Evolutionary conservation across 2,888 invertebrate species (phyloP), one percentile per base, ranked within the genome.

Genomic region (Amorpha juglandis): DNA sequence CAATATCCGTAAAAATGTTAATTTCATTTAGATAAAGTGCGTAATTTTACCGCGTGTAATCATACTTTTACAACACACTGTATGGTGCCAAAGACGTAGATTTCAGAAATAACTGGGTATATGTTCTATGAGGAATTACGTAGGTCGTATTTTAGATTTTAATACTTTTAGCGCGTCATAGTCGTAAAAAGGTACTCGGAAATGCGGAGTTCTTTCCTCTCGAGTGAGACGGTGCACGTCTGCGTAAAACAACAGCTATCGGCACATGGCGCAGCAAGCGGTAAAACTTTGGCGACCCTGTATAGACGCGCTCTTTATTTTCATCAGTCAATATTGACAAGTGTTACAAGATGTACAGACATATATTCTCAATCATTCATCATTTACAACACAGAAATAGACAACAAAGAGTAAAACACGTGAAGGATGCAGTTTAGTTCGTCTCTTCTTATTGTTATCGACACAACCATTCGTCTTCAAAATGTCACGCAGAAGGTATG

Each of bases 81-180:
- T 77, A 38, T 77, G 78, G 79, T 87, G 90, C 91, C 89, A 90
- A 90, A 85, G 84, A 87, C 90, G 90, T 83, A 87, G 82, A 84
- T 82, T 77, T 87, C 83, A 70, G 83, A 92, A 91, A 90, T 90
- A 88, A 79, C 87, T 84, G 83, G 82, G 84, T 83, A 81, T 78
- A 72, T 72, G 71, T 72, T 75, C 76, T 81, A 79, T 78, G 78
- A 81, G 79, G 71, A 72, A 82, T 88, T 86, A 82, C 85, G 88
- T 81, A 80, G 78, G 83, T 78, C 78, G 79, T 82, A 83, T 83
- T 87, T 87, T 79, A 78, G 77, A 74, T 72, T 73, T 77, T 70
- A 75, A 73, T 75, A 70, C 70, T 72, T 77, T 71, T 58, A 72
- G 72, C 74, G 68, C 76, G 77, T 76, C 78, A 79, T 81, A 77